Percentiles rank a stretch among this genome's conserved stretches.
Evolutionary conservation across 2,113 vertebrate genomes (phyloP).

Genomic region (Isichthys henryi): DNA sequence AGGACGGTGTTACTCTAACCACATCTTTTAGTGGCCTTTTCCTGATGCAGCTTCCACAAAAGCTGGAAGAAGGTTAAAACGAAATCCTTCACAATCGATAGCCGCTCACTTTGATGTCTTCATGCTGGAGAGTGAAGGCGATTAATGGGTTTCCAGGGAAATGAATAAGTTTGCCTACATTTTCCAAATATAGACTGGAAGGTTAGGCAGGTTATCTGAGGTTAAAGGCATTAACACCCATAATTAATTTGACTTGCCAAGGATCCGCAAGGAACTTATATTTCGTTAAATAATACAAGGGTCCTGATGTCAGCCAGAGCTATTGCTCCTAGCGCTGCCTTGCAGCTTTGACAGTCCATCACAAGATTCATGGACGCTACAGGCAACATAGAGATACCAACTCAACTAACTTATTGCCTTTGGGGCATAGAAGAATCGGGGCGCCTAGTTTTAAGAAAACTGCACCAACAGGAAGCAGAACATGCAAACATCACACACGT

Average conservation of each 20-base stretch:
- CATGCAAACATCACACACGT: not conserved
- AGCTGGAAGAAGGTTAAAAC: not conserved
- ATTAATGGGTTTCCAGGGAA: constrained; percentile 23
- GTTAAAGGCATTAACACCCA: constrained; percentile 27
- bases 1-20: not conserved
- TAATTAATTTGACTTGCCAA: constrained; percentile 35
- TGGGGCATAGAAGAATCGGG: not conserved
- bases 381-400: not conserved
- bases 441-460: not conserved
- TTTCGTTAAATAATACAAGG: constrained; percentile 29
- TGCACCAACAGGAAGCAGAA: not conserved
- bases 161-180: constrained; percentile 19
- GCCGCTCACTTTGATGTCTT: constrained; percentile 18
- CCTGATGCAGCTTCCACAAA: not conserved
- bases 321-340: not conserved
- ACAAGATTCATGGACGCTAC: not conserved
- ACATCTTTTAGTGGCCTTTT: not conserved
- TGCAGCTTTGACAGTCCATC: not conserved
- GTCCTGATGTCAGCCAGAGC: constrained; percentile 2
- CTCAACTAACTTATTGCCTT: not conserved
- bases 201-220: constrained; percentile 27
- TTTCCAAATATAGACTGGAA: not conserved
- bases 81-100: not conserved
- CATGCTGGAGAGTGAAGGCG: not conserved
- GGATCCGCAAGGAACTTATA: constrained; percentile 30